Conservation (phyloP, 2,113 vertebrate species). For the Martes martes region DNA sequence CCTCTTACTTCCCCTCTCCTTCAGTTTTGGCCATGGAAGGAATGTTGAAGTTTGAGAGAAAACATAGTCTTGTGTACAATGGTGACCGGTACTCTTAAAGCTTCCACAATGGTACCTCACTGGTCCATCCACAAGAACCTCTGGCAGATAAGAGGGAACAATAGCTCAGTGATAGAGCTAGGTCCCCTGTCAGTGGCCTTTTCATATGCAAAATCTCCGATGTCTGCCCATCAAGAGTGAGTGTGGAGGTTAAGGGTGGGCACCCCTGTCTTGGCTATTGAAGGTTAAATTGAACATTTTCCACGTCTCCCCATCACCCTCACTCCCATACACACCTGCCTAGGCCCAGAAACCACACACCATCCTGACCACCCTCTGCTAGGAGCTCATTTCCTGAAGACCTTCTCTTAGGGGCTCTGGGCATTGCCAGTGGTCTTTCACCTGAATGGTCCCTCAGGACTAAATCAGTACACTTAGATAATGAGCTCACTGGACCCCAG, state of each 20-base stretch:
- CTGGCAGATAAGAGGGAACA: not conserved
- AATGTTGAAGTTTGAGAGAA: not conserved
- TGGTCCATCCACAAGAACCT: not conserved
- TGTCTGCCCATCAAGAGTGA: not conserved
- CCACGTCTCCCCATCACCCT: not conserved
- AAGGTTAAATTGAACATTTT: not conserved
- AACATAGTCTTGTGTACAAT: not conserved
- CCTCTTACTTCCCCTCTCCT: not conserved
- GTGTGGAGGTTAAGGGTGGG: not conserved
- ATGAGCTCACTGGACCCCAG: not conserved
- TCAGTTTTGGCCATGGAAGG: not conserved
- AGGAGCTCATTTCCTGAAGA: not conserved
- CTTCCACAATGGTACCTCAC: not conserved
- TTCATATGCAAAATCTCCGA: not conserved
- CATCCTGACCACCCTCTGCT: not conserved
- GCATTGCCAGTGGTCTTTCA: not conserved
- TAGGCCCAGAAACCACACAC: not conserved
- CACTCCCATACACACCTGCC: not conserved
- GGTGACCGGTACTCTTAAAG: not conserved
- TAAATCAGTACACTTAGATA: not conserved
- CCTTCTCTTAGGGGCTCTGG: not conserved
- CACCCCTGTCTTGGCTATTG: not conserved
- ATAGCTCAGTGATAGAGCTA: not conserved
- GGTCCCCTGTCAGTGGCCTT: not conserved
- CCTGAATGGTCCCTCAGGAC: not conserved